Base-by-base conservation (phyloP, 2,888 invertebrate genomes). In the Cetonia aurata region DNA sequence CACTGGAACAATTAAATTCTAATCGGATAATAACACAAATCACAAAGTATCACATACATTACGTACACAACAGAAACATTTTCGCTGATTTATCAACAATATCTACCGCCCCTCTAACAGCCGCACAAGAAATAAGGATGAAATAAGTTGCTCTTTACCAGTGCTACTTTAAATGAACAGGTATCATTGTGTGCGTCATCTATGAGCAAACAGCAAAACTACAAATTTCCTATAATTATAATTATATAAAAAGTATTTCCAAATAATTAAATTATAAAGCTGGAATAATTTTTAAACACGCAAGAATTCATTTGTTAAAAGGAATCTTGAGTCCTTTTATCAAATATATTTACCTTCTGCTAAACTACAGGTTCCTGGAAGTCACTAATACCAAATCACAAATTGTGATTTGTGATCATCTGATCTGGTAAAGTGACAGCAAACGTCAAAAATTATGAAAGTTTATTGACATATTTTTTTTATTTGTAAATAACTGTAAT, bases 21-120 rank as follows among this genome's bases (percentile, higher is more conserved):
- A 25, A 25, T 25, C 25, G 25, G n/a, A 60, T 31, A 31, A 60
- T 44, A 59, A 12, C 60, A 60, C 48, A 41, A 44, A 19, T 60
- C 60, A 60, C 60, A 48, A 48, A 60, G 4, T 17, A 59, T 44
- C 44, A 60, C 60, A 60, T 25, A 60, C 60, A 60, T 60, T 31
- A 60, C 60, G 60, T 31, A 46, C 48, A 60, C 33, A 17, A 44
- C n/a, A 46, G 48, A 48, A 60, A 46, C 60, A 60, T 60, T 60
- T 60, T 60, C 19, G 31, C 17, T 44, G 12, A 59, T 59, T n/a
- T 25, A 6, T 42, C 19, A 59, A 42, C 44, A 59, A 17, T 17
- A 59, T 25, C 41, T 42, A 19, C 42, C 59, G 44, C 59, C 59
- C 59, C 59, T 59, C 44, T 42, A 59, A 59, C 42, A 59, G 44